Conservation (phyloP, 2,797 vertebrate genomes). For the Liparis tanakae region DNA sequence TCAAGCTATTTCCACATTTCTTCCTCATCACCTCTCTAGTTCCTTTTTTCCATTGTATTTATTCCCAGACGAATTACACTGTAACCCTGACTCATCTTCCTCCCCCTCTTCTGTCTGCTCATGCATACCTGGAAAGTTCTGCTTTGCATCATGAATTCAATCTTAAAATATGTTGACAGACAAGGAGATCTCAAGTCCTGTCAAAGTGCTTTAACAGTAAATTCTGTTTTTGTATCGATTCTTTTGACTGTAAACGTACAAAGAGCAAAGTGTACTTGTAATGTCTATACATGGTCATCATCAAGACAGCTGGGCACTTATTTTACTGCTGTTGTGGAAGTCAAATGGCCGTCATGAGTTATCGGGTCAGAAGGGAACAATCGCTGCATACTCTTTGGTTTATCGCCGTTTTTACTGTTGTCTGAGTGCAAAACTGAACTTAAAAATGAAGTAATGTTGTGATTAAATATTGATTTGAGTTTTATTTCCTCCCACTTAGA, state of each 20-base stretch:
- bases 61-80: conserved; percentile 36
- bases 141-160: conserved; percentile 33
- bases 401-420: conserved; percentile 12
- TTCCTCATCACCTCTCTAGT: conserved; percentile 38
- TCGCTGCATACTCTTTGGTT: not conserved
- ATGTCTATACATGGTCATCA: conserved; percentile 6
- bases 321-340: conserved; percentile 29
- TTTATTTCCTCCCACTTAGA: conserved; percentile 78
- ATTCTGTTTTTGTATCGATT: not conserved
- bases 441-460: not conserved
- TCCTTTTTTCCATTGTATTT: conserved; percentile 46
- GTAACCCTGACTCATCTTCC: conserved; percentile 56
- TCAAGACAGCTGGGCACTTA: not conserved
- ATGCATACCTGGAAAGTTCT: conserved; percentile 48
- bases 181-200: not conserved
- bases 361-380: not conserved
- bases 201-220: conserved; percentile 7
- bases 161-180: conserved; percentile 7
- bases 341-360: conserved; percentile 1
- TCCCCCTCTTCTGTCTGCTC: conserved; percentile 32
- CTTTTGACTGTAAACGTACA: conserved; percentile 34
- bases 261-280: not conserved
- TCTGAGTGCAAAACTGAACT: not conserved
- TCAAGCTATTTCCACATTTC: conserved; percentile 43
- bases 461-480: conserved; percentile 9